phyloP scores from a whole-genome alignment of 2,888 invertebrate genomes.

The Sthenelais limicola region DNA sequence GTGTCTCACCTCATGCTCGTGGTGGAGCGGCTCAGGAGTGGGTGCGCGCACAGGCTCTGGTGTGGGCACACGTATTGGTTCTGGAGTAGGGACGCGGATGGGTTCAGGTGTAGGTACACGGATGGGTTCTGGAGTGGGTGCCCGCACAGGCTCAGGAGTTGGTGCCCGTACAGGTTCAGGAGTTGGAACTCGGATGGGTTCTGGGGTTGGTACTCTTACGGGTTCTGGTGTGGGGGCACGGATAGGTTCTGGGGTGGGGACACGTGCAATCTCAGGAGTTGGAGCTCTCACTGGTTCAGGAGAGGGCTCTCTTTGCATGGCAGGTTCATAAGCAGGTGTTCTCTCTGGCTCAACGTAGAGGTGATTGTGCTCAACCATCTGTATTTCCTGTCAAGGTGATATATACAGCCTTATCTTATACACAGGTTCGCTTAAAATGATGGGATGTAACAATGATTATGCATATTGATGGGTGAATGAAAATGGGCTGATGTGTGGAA shows the following conservation, averaged over 20 bases:
- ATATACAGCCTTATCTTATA: constrained; percentile 1
- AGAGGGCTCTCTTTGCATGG: no score
- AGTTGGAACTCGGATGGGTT: background rate
- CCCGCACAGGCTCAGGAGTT: background rate
- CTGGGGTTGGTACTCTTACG: background rate
- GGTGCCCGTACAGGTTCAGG: background rate
- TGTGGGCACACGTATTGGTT: constrained; percentile 8
- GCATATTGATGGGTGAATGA: no score
- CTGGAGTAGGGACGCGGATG: background rate
- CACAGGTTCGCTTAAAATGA: no score
- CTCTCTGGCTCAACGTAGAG: constrained; percentile 10
- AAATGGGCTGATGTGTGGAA: no score
- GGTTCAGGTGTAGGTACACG: constrained; percentile 26
- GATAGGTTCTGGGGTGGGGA: background rate
- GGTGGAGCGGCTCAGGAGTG: background rate
- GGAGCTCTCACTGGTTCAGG: no score
- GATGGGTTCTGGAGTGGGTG: background rate
- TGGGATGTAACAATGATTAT: no score
- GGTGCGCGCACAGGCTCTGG: constrained; percentile 16
- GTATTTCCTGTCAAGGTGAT: constrained; percentile 21
- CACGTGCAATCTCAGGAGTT: no score
- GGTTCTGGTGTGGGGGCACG: background rate
- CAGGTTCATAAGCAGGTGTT: no score
- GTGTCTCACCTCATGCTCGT: constrained; percentile 23
- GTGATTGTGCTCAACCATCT: constrained; percentile 14